Evolutionary conservation across 1,140 invertebrate species (phyloP), one percentile per base, ranked within the genome.

Genomic region (Drosophila mauritiana): DNA sequence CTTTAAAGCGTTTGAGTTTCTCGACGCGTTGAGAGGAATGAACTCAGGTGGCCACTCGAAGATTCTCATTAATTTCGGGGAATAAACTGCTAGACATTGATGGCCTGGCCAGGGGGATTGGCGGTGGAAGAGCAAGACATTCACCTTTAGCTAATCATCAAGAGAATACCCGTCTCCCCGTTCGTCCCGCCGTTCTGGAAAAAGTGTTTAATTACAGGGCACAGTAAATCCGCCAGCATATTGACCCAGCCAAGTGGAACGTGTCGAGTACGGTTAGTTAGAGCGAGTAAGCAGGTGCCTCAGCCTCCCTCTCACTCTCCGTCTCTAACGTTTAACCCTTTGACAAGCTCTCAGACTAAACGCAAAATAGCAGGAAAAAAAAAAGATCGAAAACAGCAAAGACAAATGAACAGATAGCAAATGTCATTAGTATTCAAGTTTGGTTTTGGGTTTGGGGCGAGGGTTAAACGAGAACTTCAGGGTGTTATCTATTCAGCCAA

Each of bases 221-320:
- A 76, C 70, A 86, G 75, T 51, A 59, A 80, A 48, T 70, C 62
- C 77, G 61, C 48, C 67, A 73, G 76, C 84, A 70, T 88, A 89
- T 83, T 83, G 83, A 86, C 46, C 76, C 63, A 79, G 67, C 83
- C 75, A 73, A 80, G 79, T 69, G 79, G 75, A 88, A 83, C 84
- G 83, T 83, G 84, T 83, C 80, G 65, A 80, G 79, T 80, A 89
- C 80, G 76, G 84, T 89, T 88, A 83, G 85, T 81, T 89, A 80
- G 68, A 88, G 79, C 79, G 83, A 73, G 85, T 68, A 61, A 69
- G 78, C 58, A 55, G 52, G 13, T 46, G 27, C 6, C 42, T 27
- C 42, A 22, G 22, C 53, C 72, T 42, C 57, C 25, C n/a, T 49
- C 55, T 45, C 55, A 20, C 17, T 45, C 46, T 55, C 55, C 45